These are phyloP conservation scores for Oopsacas minuta DNA, from an alignment of 37 sponge, comb jelly and placozoan genomes.

Conservation along the genomic window DNA sequence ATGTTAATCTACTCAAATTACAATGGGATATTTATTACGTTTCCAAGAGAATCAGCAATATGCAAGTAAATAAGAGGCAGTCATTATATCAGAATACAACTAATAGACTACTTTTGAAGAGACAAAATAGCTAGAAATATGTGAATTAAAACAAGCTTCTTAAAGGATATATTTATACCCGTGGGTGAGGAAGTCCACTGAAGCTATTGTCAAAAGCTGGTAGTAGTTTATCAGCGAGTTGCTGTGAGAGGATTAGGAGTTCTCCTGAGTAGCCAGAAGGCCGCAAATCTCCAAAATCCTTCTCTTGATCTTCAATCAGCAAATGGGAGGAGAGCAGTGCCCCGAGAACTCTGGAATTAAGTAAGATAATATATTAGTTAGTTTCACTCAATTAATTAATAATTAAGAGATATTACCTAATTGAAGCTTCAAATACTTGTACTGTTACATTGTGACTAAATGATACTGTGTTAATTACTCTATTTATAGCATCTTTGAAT, in stretches of 20 bases:
- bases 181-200: constrained; percentile 67
- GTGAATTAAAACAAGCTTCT: too few species aligned
- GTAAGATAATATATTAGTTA: not conserved
- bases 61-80: too few species aligned
- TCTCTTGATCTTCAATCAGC: constrained; percentile 46
- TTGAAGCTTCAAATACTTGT: constrained; percentile 93
- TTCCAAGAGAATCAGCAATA: too few species aligned
- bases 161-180: constrained; percentile 29
- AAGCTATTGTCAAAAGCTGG: constrained; percentile 81
- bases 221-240: constrained; percentile 59
- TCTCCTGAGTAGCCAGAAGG: constrained; percentile 54
- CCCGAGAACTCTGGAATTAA: constrained; percentile 62
- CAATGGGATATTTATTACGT: too few species aligned
- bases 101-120: too few species aligned
- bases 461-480: constrained; percentile 56
- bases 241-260: constrained; percentile 66
- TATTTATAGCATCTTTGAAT: constrained; percentile 66
- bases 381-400: not conserved
- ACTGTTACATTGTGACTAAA: constrained; percentile 70
- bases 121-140: not conserved
- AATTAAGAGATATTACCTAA: constrained; percentile 36
- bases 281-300: constrained; percentile 49
- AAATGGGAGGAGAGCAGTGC: constrained; percentile 79
- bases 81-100: too few species aligned
- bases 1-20: too few species aligned